A percentile compares a stretch with the other conserved stretches of the same genome.
These are phyloP conservation scores for Neodiprion fabricii DNA, from an alignment of 1,140 invertebrate genomes.

Conservation along the genomic window DNA sequence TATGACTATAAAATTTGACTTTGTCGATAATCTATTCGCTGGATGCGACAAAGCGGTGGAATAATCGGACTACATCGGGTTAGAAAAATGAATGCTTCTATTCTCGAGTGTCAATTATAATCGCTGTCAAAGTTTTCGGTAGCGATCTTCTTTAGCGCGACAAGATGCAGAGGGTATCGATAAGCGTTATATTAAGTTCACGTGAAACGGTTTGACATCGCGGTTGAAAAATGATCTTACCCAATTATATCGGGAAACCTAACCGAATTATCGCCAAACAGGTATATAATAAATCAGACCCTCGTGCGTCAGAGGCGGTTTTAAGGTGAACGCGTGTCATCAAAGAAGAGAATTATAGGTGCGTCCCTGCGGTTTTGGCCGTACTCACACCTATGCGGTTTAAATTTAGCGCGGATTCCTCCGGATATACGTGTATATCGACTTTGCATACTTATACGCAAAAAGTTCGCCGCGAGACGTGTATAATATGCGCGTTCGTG, in stretches of 20 bases:
- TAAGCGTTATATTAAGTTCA: no score
- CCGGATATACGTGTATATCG: conserved; percentile 59
- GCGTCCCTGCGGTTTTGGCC: conserved; percentile 31
- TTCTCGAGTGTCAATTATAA: no score
- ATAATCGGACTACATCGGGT: no score
- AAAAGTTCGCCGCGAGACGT: conserved; percentile 47
- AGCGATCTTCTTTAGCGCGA: no score
- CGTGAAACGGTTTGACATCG: no score
- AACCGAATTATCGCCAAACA: no score
- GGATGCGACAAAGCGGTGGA: no score
- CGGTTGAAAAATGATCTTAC: not conserved
- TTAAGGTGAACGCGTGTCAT: conserved; percentile 16
- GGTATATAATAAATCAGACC: not conserved
- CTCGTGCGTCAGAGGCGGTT: not conserved
- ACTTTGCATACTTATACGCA: conserved; percentile 41
- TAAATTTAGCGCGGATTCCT: conserved; percentile 59
- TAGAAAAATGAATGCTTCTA: no score
- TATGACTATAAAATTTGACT: no score
- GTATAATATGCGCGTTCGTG: conserved; percentile 27
- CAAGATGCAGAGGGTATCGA: no score
- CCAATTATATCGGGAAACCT: not conserved
- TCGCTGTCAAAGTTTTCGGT: no score
- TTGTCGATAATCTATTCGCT: no score
- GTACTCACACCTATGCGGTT: conserved; percentile 42
- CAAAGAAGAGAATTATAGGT: conserved; percentile 30